Conservation (phyloP, 2,113 vertebrate species). For the Tursiops truncatus region DNA sequence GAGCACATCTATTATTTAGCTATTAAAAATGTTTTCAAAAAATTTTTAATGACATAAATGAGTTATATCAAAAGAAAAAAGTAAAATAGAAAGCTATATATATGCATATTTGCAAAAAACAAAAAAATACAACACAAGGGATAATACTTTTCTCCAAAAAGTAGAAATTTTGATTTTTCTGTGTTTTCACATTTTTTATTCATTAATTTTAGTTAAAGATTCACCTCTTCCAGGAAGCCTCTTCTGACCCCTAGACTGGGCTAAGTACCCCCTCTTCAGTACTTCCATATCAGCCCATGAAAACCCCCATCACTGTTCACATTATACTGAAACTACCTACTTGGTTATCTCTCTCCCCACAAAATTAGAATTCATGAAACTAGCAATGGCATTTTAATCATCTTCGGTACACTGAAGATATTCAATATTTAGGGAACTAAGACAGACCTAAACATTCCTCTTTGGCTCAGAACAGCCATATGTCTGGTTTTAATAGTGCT, state of each 20-base stretch:
- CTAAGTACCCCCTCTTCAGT: background rate
- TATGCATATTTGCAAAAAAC: background rate
- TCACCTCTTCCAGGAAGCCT: background rate
- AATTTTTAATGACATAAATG: background rate
- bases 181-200: background rate
- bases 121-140: background rate
- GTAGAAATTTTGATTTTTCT: background rate
- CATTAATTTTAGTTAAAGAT: background rate
- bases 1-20: background rate
- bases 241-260: background rate
- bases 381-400: background rate
- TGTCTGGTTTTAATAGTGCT: background rate
- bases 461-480: background rate
- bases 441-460: background rate
- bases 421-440: background rate
- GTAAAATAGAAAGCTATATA: background rate
- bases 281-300: background rate
- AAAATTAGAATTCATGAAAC: background rate
- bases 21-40: constrained; percentile 1
- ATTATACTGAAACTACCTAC: background rate
- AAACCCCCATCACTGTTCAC: background rate
- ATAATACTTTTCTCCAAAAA: background rate
- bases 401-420: background rate
- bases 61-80: background rate
- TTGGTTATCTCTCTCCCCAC: background rate